These are phyloP conservation scores for Onychomys torridus DNA, from an alignment of 2,797 vertebrate genomes.

Conservation along the genomic window DNA sequence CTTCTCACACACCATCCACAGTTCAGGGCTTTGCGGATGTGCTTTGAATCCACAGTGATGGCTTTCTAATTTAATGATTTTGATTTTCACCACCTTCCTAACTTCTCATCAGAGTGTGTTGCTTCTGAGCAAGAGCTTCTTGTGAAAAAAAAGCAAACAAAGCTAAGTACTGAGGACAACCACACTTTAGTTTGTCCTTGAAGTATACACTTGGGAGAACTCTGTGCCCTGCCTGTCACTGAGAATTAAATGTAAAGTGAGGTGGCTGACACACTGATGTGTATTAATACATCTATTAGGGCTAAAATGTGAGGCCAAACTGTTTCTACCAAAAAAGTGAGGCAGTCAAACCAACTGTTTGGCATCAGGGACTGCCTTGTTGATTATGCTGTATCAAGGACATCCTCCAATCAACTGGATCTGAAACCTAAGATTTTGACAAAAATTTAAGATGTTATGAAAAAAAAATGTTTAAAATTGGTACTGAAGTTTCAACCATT, in stretches of 20 bases:
- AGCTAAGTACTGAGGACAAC: neutral
- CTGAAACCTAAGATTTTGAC: neutral
- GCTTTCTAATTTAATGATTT: constrained; percentile 1
- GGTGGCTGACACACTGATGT: neutral
- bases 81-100: neutral
- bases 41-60: neutral
- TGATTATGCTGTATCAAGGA: neutral
- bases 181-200: neutral
- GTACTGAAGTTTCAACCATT: constrained; percentile 17
- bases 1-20: neutral
- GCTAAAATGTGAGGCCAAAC: constrained; percentile 19
- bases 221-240: neutral
- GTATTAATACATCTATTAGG: neutral
- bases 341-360: neutral
- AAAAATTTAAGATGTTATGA: constrained; percentile 29
- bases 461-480: constrained; percentile 35
- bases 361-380: neutral
- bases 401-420: neutral
- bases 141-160: neutral
- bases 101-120: neutral
- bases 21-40: neutral
- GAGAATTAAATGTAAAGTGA: constrained; percentile 5
- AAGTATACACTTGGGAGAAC: neutral
- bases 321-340: constrained; percentile 3
- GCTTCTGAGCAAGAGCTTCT: neutral